These are phyloP conservation scores for Tragopan temminckii DNA, from an alignment of 2,797 vertebrate genomes.

Conservation along the genomic window DNA sequence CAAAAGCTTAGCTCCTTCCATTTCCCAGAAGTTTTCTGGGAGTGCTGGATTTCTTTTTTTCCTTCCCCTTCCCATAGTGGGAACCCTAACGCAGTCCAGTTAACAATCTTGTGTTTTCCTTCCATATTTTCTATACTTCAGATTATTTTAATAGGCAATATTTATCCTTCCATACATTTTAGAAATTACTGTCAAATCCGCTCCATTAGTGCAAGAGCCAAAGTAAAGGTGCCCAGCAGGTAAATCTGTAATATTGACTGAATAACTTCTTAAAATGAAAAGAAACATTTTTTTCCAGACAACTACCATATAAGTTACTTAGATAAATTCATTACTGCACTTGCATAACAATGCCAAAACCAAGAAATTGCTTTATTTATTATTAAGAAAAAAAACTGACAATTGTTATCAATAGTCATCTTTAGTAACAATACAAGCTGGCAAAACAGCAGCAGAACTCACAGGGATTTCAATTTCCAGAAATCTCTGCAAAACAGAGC, in stretches of 20 bases:
- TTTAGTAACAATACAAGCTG: constrained; percentile 7
- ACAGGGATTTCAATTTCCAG: background rate
- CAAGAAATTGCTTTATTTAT: background rate
- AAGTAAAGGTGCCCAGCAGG: background rate
- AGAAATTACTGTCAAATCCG: background rate
- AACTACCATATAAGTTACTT: background rate
- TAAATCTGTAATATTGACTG: background rate
- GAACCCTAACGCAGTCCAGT: background rate
- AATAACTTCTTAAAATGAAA: background rate
- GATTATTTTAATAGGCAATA: background rate
- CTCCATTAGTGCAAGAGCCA: background rate
- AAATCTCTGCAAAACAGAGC: constrained; percentile 5
- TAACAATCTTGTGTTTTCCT: background rate
- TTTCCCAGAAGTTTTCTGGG: background rate
- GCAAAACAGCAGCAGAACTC: background rate
- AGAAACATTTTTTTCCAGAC: background rate
- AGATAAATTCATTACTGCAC: background rate
- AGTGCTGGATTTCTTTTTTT: background rate
- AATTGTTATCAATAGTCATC: background rate
- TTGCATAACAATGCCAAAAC: background rate
- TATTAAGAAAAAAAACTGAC: background rate
- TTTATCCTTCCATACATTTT: background rate
- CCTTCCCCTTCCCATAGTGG: rapidly evolving
- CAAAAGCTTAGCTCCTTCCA: background rate
- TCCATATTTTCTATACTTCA: background rate